Evolutionary conservation across 2,113 vertebrate species (phyloP), one percentile per base, ranked within the genome.

Genomic region (Cottus gobio): DNA sequence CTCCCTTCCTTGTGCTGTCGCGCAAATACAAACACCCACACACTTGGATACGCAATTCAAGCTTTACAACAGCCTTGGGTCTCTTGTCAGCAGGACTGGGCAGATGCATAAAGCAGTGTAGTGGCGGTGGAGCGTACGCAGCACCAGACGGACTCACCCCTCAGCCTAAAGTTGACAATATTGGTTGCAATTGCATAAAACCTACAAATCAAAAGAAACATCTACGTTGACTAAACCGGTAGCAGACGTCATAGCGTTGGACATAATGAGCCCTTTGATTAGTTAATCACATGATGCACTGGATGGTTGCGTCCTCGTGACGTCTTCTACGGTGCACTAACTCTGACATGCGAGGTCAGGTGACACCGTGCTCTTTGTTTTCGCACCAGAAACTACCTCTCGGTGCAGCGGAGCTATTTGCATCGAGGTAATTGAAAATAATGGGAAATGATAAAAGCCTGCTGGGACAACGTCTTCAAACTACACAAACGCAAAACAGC

Each of bases 11-110:
- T 18, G 71, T 52, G 10, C 48, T 74, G 31, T 71, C 60, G 34
- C 82, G 42, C 71, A 80, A 77, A 78, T 76, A 76, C 72, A 84
- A 79, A 86, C 91, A 57, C 92, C 86, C 87, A 92, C 88, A 20
- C 89, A 64, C 58, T 75, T 63, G 64, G 58, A 79, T 68, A 79
- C 26, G 36, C 73, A 74, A 74, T 84, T 67, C 66, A 57, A 69
- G 64, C 81, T 77, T 84, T 81, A 81, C 65, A 34, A 83, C 86
- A 89, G 90, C 87, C 89, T 90, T 81, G 86, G 82, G 87, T 87
- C 83, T 89, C 46, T 75, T 64, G 71, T 90, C 75, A 83, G 85
- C 83, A 80, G 60, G 71, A 81, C 80, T 67, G 70, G 84, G 69
- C 75, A 91, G 85, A 83, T 80, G 84, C 58, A 84, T 73, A 75